Conservation (phyloP, 2,113 vertebrate genomes). For the Vombatus ursinus region DNA sequence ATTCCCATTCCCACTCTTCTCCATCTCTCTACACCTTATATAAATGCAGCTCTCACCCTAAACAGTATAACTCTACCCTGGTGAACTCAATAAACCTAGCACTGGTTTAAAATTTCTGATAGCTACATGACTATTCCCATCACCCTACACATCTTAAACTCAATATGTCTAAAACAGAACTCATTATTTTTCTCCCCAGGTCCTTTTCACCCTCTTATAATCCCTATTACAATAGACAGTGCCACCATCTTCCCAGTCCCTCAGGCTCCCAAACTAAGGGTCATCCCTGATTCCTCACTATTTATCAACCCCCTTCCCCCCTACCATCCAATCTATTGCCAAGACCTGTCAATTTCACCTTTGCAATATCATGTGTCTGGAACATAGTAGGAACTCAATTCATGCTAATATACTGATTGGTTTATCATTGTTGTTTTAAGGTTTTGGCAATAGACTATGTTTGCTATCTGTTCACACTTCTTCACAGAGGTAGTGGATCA, state of each 20-base stretch:
- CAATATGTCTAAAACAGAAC: background rate
- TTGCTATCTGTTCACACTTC: background rate
- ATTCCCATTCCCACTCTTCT: background rate
- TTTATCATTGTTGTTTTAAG: background rate
- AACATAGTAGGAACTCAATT: background rate
- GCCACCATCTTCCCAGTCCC: background rate
- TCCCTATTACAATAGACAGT: background rate
- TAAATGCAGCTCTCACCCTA: background rate
- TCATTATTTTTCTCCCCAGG: background rate
- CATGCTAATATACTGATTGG: background rate
- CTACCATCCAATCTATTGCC: background rate
- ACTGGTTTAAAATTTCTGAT: background rate
- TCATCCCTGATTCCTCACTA: background rate
- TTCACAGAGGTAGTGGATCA: background rate
- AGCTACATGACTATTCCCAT: background rate
- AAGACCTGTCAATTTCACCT: background rate
- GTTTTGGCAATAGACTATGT: background rate
- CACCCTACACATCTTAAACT: background rate
- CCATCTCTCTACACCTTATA: background rate
- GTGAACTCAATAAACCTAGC: background rate
- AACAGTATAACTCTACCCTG: background rate
- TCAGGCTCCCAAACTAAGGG: background rate
- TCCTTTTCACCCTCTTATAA: background rate
- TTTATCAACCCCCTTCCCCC: background rate
- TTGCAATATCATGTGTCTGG: background rate